Conservation (phyloP, 2,888 invertebrate genomes). For the Mayetiola destructor region DNA sequence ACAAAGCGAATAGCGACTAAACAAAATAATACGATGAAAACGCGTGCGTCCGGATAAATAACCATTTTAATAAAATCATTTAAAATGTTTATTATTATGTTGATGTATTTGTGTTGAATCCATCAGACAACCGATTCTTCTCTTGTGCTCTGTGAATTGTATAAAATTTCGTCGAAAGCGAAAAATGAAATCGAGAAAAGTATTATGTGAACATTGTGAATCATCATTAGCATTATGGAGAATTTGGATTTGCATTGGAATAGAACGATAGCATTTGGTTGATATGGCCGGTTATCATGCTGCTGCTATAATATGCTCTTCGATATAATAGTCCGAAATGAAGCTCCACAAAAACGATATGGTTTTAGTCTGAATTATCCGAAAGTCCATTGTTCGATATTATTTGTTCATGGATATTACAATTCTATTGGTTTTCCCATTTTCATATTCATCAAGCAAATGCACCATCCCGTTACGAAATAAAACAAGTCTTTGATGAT, state of each 20-base stretch:
- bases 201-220: conserved; percentile 1
- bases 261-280: neutral
- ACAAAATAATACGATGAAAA: no score
- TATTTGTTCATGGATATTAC: no score
- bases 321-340: no score
- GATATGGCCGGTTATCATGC: neutral
- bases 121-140: no score
- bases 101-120: conserved; percentile 12
- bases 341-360: no score
- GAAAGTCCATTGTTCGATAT: no score
- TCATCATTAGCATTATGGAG: conserved; percentile 8
- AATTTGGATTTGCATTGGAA: neutral
- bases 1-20: no score
- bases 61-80: conserved; percentile 11
- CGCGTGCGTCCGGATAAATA: conserved; percentile 13
- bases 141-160: neutral
- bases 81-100: conserved; percentile 9
- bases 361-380: no score
- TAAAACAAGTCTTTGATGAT: no score
- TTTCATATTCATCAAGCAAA: no score
- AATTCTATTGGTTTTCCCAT: no score
- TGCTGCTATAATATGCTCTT: neutral
- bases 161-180: neutral
- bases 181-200: neutral
- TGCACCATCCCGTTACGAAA: no score